These are phyloP conservation scores for Spondyliosoma cantharus DNA, from an alignment of 2,797 vertebrate species.

Conservation along the genomic window DNA sequence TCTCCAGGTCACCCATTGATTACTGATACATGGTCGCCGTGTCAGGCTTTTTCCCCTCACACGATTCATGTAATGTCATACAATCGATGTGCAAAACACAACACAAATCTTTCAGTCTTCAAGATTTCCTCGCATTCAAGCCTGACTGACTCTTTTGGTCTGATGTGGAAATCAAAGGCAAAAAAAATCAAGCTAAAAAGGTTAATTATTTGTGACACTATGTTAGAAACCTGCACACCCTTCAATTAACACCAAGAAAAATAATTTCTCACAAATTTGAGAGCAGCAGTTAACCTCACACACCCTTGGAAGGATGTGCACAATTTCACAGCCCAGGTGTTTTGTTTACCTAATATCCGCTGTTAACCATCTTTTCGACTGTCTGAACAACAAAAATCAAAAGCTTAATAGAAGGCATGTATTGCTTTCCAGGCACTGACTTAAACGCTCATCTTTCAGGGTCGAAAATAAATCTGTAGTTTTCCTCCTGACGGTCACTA, in stretches of 20 bases:
- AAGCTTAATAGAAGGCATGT: background rate
- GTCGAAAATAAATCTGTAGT: background rate
- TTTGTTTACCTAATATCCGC: constrained; percentile 3
- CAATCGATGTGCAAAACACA: background rate
- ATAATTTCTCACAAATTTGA: background rate
- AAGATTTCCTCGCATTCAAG: background rate
- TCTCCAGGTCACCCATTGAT: too few species aligned
- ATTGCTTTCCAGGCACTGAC: background rate
- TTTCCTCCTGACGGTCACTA: background rate
- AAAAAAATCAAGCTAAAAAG: constrained; percentile 18
- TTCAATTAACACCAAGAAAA: constrained; percentile 25
- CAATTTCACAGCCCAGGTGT: constrained; percentile 27
- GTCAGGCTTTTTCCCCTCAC: too few species aligned
- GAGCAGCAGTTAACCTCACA: constrained; percentile 6
- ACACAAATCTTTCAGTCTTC: too few species aligned
- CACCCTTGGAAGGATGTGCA: background rate
- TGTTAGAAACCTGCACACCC: constrained; percentile 17
- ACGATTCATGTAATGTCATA: background rate
- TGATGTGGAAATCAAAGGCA: background rate
- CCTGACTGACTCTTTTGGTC: background rate
- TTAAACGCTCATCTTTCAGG: background rate
- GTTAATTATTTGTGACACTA: constrained; percentile 30
- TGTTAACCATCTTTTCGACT: background rate
- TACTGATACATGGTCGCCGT: too few species aligned
- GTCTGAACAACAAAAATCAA: background rate